Percentiles rank a stretch among this genome's conserved stretches.
These are phyloP conservation scores for Vanessa cardui DNA, from an alignment of 2,888 invertebrate genomes.

Conservation along the genomic window DNA sequence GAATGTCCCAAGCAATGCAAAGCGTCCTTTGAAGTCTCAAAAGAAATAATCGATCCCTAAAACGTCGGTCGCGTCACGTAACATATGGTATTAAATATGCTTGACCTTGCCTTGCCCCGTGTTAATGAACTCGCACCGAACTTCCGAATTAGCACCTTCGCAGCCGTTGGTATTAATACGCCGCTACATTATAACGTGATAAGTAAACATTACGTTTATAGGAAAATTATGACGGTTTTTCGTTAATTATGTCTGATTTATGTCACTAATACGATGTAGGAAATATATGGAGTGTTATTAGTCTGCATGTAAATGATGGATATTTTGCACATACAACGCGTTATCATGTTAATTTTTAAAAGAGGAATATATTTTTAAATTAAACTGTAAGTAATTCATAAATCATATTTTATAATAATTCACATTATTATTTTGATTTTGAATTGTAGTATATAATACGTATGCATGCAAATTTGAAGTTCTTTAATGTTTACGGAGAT, in stretches of 20 bases:
- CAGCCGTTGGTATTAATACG: slow-evolving; percentile 7
- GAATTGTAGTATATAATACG: too few species aligned
- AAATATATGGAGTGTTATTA: too few species aligned
- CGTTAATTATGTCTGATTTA: background rate
- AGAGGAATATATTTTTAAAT: too few species aligned
- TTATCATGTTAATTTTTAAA: background rate
- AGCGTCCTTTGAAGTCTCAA: background rate
- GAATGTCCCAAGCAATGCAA: too few species aligned
- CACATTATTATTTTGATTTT: too few species aligned
- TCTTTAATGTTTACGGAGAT: too few species aligned
- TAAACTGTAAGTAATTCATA: too few species aligned
- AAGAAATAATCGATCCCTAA: slow-evolving; percentile 14
- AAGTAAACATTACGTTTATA: background rate
- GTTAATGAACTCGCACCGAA: slow-evolving; percentile 37
- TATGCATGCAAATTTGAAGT: too few species aligned
- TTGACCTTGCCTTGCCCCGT: slow-evolving; percentile 37
- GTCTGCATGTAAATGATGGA: background rate
- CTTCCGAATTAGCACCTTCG: slow-evolving; percentile 27
- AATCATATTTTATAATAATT: too few species aligned
- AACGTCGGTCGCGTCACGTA: slow-evolving; percentile 30
- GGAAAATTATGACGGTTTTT: background rate
- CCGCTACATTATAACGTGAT: background rate
- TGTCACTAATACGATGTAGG: background rate
- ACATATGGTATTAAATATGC: slow-evolving; percentile 28
- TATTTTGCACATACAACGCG: background rate